A percentile compares a stretch with the other conserved stretches of the same genome.
Conservation (phyloP, 2,113 vertebrate genomes). For the Serilophus lunatus region DNA sequence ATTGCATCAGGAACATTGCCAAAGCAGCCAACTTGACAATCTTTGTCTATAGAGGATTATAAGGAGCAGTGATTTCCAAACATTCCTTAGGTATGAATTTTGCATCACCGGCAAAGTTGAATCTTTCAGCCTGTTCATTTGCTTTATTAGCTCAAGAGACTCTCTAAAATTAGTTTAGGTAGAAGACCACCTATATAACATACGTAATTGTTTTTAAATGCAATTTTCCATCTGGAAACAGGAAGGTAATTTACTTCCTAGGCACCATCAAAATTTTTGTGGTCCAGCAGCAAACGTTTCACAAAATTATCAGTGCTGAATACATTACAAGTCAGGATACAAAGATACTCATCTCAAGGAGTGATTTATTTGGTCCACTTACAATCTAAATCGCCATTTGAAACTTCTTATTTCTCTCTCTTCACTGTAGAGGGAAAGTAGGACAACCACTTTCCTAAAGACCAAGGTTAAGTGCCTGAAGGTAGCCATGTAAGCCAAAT, state of each 20-base stretch:
- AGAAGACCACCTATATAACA: not conserved
- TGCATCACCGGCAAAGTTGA: not conserved
- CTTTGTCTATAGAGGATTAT: not conserved
- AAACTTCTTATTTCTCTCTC: not conserved
- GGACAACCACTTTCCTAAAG: not conserved
- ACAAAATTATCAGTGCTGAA: not conserved
- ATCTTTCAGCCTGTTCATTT: not conserved
- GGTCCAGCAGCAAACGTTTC: not conserved
- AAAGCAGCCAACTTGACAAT: not conserved
- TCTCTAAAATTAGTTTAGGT: not conserved
- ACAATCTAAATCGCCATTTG: not conserved
- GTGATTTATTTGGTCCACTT: not conserved
- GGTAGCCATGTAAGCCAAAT: not conserved
- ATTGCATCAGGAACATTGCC: not conserved
- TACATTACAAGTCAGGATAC: not conserved
- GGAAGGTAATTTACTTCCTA: not conserved
- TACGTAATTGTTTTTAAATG: slow-evolving; percentile 24
- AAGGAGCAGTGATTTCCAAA: not conserved
- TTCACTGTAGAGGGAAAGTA: not conserved
- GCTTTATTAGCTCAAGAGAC: slow-evolving; percentile 18
- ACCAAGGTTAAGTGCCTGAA: not conserved
- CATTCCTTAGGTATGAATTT: not conserved
- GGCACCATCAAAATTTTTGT: not conserved
- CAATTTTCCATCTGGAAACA: slow-evolving; percentile 35
- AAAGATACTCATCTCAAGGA: not conserved